phyloP scores from a whole-genome alignment of 1,140 invertebrate species.

The Papilio glaucus region DNA sequence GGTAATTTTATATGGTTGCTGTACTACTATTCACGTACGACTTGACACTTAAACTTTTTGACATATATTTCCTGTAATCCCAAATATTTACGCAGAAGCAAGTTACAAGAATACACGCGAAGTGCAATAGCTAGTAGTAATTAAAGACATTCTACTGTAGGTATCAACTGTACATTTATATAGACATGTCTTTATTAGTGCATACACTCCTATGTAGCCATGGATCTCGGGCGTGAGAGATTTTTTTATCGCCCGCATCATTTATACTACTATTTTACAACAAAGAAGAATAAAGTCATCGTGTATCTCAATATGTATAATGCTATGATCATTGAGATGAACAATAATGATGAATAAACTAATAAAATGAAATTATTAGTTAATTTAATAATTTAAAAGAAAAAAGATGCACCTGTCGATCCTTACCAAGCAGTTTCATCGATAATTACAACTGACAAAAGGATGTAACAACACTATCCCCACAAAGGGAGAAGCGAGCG shows the following conservation, averaged over 20 bases:
- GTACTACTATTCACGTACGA: no score
- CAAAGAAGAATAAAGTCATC: not conserved
- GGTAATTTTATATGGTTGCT: no score
- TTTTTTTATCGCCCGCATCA: not conserved
- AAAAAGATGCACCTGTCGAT: constrained; percentile 45
- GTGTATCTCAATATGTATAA: constrained; percentile 28
- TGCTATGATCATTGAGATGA: constrained; percentile 28
- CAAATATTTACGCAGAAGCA: no score
- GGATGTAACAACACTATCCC: constrained; percentile 56
- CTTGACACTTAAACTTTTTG: no score
- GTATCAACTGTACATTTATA: no score
- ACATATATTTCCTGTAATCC: no score
- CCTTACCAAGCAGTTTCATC: constrained; percentile 49
- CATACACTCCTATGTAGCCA: no score
- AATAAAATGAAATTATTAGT: constrained; percentile 49
- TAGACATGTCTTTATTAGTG: no score
- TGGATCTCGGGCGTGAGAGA: not conserved
- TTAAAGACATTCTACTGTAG: no score
- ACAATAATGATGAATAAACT: constrained; percentile 43
- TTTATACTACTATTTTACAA: not conserved
- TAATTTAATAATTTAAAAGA: constrained; percentile 61
- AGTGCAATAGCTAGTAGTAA: no score
- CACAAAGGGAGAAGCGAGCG: constrained; percentile 42
- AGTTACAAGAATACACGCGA: no score
- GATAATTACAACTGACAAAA: constrained; percentile 61